A percentile compares a stretch with the other conserved stretches of the same genome.
Conservation (phyloP, 1,140 invertebrate genomes). For the Meloidogyne floridensis region DNA sequence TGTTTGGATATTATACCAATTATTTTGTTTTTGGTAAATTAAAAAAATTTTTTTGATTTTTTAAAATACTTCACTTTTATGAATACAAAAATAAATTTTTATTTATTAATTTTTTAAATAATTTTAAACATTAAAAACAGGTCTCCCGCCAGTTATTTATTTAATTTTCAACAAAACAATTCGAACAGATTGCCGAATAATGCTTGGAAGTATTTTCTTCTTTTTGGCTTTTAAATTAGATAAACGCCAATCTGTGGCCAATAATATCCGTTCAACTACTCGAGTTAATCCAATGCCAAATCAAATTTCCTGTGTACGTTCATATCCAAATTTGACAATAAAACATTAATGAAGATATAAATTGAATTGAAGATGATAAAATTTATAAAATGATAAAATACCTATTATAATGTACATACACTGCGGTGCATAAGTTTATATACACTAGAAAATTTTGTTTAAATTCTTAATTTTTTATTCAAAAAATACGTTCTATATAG, state of each 20-base stretch:
- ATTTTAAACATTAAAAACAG: not conserved
- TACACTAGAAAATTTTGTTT: no score
- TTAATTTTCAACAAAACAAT: conserved; percentile 12
- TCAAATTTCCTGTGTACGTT: not conserved
- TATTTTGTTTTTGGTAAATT: conserved; percentile 26
- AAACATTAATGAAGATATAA: not conserved
- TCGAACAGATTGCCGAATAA: conserved; percentile 5
- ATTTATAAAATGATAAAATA: no score
- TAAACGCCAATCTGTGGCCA: not conserved
- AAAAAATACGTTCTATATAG: no score
- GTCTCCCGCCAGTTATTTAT: conserved; percentile 10
- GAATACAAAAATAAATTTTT: no score
- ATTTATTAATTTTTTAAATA: not conserved
- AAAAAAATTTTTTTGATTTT: not conserved
- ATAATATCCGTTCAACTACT: not conserved
- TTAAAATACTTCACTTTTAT: not conserved
- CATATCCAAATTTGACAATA: no score
- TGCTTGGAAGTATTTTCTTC: not conserved
- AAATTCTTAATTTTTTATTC: no score
- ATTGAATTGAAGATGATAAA: not conserved
- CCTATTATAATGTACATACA: no score
- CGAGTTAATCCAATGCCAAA: not conserved
- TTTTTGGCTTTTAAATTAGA: not conserved
- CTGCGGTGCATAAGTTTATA: no score
- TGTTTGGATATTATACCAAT: conserved; percentile 19